Evolutionary conservation across 2,113 vertebrate species (phyloP).

Genomic region (Brachypteracias leptosomus): DNA sequence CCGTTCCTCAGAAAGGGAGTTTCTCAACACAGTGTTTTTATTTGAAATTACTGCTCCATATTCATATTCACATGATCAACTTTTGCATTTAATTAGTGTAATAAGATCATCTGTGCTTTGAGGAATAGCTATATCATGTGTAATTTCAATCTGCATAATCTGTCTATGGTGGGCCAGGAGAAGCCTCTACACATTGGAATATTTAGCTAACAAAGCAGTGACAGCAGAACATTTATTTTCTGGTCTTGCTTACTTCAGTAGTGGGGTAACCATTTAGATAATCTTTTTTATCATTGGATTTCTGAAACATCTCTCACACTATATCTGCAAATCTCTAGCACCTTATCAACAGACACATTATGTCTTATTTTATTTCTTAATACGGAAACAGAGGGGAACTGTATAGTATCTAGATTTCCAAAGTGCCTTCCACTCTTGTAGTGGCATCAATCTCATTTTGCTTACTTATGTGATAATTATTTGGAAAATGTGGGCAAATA

Average conservation of each 20-base stretch:
- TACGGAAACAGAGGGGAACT: background rate
- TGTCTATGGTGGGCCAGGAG: background rate
- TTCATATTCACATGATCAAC: background rate
- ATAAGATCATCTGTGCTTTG: background rate
- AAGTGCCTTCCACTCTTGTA: background rate
- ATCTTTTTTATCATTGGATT: background rate
- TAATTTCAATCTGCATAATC: background rate
- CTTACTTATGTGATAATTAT: background rate
- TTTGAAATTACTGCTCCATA: background rate
- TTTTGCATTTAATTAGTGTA: background rate
- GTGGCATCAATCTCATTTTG: background rate
- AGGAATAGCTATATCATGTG: background rate
- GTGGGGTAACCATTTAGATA: fast-evolving
- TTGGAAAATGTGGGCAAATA: background rate
- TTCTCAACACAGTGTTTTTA: background rate
- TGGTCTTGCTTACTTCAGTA: background rate
- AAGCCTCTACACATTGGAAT: background rate
- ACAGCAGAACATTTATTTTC: background rate
- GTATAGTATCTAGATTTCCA: background rate
- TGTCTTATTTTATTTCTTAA: background rate
- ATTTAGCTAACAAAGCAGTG: background rate
- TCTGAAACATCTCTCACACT: background rate
- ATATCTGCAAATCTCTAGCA: background rate
- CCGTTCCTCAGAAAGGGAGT: background rate
- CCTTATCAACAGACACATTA: background rate